Evolutionary conservation across 2,113 vertebrate genomes (phyloP).

Genomic region (Aldabrachelys gigantea): DNA sequence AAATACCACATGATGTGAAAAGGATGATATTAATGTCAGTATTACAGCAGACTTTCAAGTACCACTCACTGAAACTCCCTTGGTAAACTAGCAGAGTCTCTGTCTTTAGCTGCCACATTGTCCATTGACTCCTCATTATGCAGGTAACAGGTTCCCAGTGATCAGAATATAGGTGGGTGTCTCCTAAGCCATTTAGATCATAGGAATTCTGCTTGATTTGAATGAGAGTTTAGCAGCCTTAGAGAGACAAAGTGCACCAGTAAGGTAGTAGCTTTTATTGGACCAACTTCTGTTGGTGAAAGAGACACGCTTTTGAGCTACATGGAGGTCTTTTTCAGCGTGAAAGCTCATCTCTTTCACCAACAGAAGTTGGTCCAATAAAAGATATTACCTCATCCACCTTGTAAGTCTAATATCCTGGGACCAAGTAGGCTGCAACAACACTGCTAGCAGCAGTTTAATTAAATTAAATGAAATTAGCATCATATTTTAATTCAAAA

Average conservation of each 20-base stretch:
- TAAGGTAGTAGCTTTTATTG: background rate
- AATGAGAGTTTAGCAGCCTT: background rate
- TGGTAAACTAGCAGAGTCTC: background rate
- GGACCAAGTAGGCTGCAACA: background rate
- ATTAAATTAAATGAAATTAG: background rate
- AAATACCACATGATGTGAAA: constrained; percentile 52
- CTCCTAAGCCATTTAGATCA: background rate
- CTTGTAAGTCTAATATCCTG: background rate
- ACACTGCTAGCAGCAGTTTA: background rate
- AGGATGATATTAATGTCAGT: constrained; percentile 30
- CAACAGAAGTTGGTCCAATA: background rate
- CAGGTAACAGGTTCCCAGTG: background rate
- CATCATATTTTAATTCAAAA: background rate
- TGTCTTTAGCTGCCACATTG: background rate
- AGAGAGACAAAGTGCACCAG: background rate
- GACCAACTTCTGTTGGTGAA: background rate
- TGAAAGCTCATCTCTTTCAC: background rate
- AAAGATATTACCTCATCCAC: background rate
- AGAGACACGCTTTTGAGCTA: background rate
- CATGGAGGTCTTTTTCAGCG: background rate
- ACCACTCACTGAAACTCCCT: background rate
- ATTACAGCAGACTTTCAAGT: constrained; percentile 16
- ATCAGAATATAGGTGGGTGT: background rate
- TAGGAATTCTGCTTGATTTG: background rate
- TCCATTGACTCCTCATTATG: background rate